Evolutionary conservation across 2,113 vertebrate genomes (phyloP), one percentile per base, ranked within the genome.

Genomic region (Lepus timidus): DNA sequence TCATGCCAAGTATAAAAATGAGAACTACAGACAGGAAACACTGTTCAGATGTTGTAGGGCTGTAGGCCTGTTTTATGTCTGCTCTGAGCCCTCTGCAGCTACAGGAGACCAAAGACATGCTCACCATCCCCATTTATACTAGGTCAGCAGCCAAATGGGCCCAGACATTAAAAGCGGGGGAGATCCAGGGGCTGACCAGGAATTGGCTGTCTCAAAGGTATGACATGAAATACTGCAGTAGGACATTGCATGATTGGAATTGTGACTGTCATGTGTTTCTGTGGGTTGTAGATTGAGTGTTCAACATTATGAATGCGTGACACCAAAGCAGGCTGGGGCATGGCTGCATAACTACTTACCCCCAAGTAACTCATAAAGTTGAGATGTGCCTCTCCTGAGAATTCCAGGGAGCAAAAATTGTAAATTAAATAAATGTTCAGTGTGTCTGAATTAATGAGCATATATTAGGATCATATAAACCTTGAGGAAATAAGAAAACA

Each of bases 1-100:
- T 98, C 91, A 97, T 97, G 96, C 97, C 98, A 98, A 98, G 95
- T 98, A 94, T 97, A 96, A 97, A 98, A 98, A 98, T 86, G 95
- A 97, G 95, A 98, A 94, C 88, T 96, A 82, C 95, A 96, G 97
- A 96, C 97, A 98, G 98, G 98, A 98, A 98, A 97, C 95, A 55
- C 88, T 82, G 95, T 94, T 98, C 98, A 98, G 97, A 98, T 98
- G 97, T 97, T 97, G 93, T 78, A 39, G 84, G 91, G 76, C 92
- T 97, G 84, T 93, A 94, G 97, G 97, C 81, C 94, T 98, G 96
- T 86, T 98, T 98, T 98, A 98, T 96, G 74, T 97, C 96, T 98
- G 96, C 97, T 97, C 91, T 92, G 97, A 97, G 96, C 90, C 85
- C 90, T 96, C 96, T 89, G 76, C 96, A 97, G 96, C 97, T 97